Evolutionary conservation across 2,888 invertebrate genomes (phyloP), one percentile per base, ranked within the genome.

Genomic region (Willowsia nigromaculata): DNA sequence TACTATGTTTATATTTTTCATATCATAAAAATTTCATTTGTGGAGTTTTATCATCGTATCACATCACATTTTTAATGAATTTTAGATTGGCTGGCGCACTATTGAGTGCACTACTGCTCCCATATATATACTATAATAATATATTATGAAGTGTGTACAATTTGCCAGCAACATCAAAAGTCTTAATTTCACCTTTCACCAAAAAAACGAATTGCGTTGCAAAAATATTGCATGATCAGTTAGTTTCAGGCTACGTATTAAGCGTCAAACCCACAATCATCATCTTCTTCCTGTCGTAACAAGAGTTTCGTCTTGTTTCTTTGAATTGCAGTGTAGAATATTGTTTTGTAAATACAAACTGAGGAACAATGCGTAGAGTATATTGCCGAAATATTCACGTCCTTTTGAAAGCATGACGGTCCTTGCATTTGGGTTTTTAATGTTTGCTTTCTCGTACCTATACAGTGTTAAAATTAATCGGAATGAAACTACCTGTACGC

Each of bases 111-210:
- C 50, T 50, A 15, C 50, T 30, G 50, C n/a, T 53, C 30, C 4
- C 7, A 15, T 74, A n/a, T n/a, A n/a, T n/a, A n/a, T n/a, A n/a
- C n/a, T n/a, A n/a, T n/a, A n/a, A n/a, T n/a, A n/a, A n/a, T n/a
- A n/a, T n/a, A n/a, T n/a, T n/a, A n/a, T n/a, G n/a, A n/a, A n/a
- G n/a, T n/a, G n/a, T n/a, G n/a, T n/a, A n/a, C n/a, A n/a, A n/a
- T n/a, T n/a, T n/a, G n/a, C n/a, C n/a, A n/a, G n/a, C n/a, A n/a
- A n/a, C n/a, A n/a, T n/a, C n/a, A 59, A 59, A 11, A 33, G 47
- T 9, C 84, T 85, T 85, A 85, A 85, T 85, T 85, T 85, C 76
- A n/a, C n/a, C n/a, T n/a, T 76, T 62, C 85, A 76, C 76, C 62
- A n/a, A n/a, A n/a, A n/a, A n/a, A n/a, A 76, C 85, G 50, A 85